Percentiles rank a stretch among this genome's conserved stretches.
phyloP scores from a whole-genome alignment of 1,140 invertebrate species.

The Prorops nasuta region DNA sequence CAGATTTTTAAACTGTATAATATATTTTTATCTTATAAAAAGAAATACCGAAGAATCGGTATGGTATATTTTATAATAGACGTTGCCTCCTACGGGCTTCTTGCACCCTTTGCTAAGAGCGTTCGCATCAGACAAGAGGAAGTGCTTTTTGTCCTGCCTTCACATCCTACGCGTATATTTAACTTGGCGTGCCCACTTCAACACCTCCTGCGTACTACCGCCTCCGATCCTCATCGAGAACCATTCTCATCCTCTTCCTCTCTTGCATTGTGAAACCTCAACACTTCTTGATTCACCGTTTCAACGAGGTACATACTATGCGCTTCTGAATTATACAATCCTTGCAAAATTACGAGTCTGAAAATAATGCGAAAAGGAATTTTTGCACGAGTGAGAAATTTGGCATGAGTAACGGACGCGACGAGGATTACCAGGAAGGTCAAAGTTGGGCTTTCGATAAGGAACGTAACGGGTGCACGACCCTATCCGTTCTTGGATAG shows the following conservation, averaged over 20 bases:
- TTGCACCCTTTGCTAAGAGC: constrained; percentile 18
- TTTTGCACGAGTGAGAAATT: background rate
- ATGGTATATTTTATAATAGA: too few relatives aligned
- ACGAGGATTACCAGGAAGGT: too few relatives aligned
- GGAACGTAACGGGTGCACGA: background rate
- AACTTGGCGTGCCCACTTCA: constrained; percentile 30
- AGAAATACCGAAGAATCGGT: too few relatives aligned
- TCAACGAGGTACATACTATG: background rate
- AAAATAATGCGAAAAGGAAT: background rate
- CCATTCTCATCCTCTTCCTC: too few relatives aligned
- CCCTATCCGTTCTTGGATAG: constrained; percentile 1
- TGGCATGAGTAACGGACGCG: background rate
- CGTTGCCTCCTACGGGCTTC: constrained; percentile 20
- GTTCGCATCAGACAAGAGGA: constrained; percentile 23
- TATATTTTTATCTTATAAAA: too few relatives aligned
- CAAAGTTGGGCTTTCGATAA: background rate
- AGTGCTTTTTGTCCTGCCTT: constrained; percentile 26
- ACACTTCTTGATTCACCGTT: background rate
- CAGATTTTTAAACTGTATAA: too few relatives aligned
- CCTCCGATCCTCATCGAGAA: too few relatives aligned
- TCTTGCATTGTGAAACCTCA: background rate
- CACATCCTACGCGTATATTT: constrained; percentile 32
- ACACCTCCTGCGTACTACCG: constrained; percentile 23
- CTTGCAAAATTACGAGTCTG: background rate
- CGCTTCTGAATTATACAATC: too few relatives aligned